Base-by-base conservation (phyloP, 2,888 invertebrate species). In the Agrochola circellaris region DNA sequence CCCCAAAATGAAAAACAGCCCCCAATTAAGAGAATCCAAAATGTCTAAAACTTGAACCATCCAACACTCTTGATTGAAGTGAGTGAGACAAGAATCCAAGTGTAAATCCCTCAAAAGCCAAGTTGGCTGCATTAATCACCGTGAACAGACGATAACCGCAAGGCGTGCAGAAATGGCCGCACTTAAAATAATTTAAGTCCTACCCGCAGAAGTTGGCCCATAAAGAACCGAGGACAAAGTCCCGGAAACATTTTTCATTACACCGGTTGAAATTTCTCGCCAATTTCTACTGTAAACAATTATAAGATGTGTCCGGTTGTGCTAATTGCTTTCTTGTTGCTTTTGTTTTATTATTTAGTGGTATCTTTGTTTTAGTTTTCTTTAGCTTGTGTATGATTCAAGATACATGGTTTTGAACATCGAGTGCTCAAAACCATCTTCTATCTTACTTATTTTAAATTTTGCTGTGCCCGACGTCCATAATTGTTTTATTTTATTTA, bases 111-210 rank as follows among this genome's bases (percentile, higher is more conserved):
- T 86, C 86, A 89, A 75, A 89, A 88, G 83, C 85, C 88, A 84
- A 88, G 84, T 87, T 85, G 82, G 79, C 83, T 84, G 86, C 94
- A 95, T 95, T 94, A 95, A 95, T 95, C 94, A 93, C 91, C 73
- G 86, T 73, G 87, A 91, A 87, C 81, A 90, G 94, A 94, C 94
- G 94, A 95, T 95, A 95, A 95, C 95, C 95, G 91, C 95, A 94
- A 95, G 94, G 91, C 93, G 93, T 91, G 92, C 93, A 89, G 91
- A 92, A 94, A 93, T 92, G 93, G 94, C 89, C 90, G 93, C 93
- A 94, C 94, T 95, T 95, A 94, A 94, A 95, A 95, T 96, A 95
- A 95, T 96, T 95, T 94, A 95, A 94, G 93, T 93, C 92, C 88
- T 88, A 90, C 89, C 92, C 92, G 87, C 91, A 92, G 84, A 95